Base-by-base conservation (phyloP, 2,797 vertebrate species). In the Xiphophorus birchmanni region DNA sequence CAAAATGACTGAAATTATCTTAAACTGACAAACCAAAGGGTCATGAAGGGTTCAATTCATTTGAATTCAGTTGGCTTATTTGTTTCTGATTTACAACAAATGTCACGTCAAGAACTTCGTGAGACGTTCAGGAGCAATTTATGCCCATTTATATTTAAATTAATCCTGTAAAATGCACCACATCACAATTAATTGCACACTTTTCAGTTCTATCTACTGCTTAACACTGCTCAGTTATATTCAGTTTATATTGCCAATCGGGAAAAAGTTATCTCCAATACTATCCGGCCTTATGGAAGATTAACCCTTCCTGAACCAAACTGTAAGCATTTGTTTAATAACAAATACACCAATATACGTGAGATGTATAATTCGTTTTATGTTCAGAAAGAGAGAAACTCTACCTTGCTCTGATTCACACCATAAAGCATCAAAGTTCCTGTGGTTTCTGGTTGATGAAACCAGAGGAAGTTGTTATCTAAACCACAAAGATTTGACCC, bases 401-500 rank as follows among this genome's bases (percentile, higher is more conserved):
- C 7, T 17, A 0, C n/a, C 42, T 29, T 29, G 42, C 10, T 11
- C 29, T 73, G 0, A 1, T 65, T 45, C 1, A 75, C 4, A 13
- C 58, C 15, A n/a, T 1, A 5, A 74, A 44, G 65, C 76, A n/a
- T 80, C 52, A 82, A 77, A 77, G 56, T 5, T 54, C 5, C 76
- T 81, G 82, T 81, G 82, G 85, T 80, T 88, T 82, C 58, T 80
- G 12, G 0, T 42, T 32, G 44, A 75, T 35, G 15, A 83, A 87
- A 42, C 77, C 80, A 83, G 76, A 80, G 69, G 75, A 86, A 84
- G 76, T 45, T 69, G 37, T 52, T 6, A 74, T 80, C 78, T 56
- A 32, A 80, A 54, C 56, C 76, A 83, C 79, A 84, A 42, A 44
- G 9, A 21, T 35, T 32, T 37, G 9, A 18, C 6, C 12, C 23